Conservation (phyloP, 2,113 vertebrate genomes). For the Heterocephalus glaber region DNA sequence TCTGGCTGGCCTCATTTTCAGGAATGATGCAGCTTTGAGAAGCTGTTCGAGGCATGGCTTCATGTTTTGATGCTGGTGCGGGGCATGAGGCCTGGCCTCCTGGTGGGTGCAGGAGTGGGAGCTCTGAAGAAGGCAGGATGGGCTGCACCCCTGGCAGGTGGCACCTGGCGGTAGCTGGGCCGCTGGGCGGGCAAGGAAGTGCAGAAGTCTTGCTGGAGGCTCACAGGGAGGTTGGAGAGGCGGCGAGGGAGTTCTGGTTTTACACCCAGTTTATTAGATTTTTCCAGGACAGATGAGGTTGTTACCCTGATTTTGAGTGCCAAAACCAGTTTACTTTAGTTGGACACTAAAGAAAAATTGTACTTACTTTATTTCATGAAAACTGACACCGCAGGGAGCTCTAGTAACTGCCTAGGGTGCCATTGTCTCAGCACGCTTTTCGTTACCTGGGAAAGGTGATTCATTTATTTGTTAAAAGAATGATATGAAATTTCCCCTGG, state of each 20-base stretch:
- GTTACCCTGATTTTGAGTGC: neutral
- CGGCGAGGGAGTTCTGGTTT: neutral
- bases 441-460: neutral
- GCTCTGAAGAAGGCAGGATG: neutral
- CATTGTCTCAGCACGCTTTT: neutral
- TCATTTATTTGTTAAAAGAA: neutral
- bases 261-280: too few species aligned
- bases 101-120: neutral
- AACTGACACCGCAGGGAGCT: too few species aligned
- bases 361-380: neutral
- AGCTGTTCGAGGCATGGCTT: neutral
- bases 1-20: neutral
- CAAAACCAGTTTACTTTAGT: neutral
- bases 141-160: neutral
- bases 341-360: neutral
- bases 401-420: neutral
- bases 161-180: neutral
- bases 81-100: neutral
- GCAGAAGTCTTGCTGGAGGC: neutral
- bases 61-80: neutral
- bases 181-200: rapidly evolving
- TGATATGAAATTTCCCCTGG: neutral
- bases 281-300: neutral
- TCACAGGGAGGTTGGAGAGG: neutral
- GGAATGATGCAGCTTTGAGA: neutral